Base-by-base conservation (phyloP, 2,888 invertebrate genomes). In the Drosophila cognata region DNA sequence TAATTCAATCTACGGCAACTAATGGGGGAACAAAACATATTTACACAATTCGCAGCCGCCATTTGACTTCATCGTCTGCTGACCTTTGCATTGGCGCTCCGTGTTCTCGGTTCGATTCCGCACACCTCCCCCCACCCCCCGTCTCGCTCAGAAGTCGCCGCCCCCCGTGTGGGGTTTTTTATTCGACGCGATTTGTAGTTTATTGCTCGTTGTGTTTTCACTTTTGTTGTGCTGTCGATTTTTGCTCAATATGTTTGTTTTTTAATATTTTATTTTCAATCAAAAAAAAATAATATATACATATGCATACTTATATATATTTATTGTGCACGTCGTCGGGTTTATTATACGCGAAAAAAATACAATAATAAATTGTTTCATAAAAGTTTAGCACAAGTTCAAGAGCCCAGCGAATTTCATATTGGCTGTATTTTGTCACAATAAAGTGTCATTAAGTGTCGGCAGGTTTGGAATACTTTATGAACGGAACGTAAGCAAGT, bases 1-100 rank as follows among this genome's bases (percentile, higher is more conserved):
- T 88, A 91, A 91, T 89, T 91, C 84, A 84, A 89, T 89, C 90
- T 82, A 81, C 82, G 82, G 77, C 88, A 88, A 90, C 91, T 91
- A 88, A 91, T 87, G 79, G 71, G 67, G 38, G 38, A 36, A 18
- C 31, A 72, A 67, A 71, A 74, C 46, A 56, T 53, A 50, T 5
- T 21, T 51, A 71, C 29, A 59, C 28, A 72, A 43, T 35, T 60
- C 51, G 66, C 55, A 31, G 33, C 56, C 43, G 73, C 60, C 81
- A 77, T 82, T 81, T 82, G 70, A 60, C 72, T 70, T 72, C 48
- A 76, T 58, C 60, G 77, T 70, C 70, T 75, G 74, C 67, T 88
- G 87, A 87, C 87, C 87, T 87, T 88, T 87, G 64, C 60, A 57
- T 70, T 64, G 69, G 28, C 61, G 46, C 28, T 71, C 68, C 29